Evolutionary conservation across 2,797 vertebrate species (phyloP), one percentile per base, ranked within the genome.

Genomic region (Sarcophilus harrisii): DNA sequence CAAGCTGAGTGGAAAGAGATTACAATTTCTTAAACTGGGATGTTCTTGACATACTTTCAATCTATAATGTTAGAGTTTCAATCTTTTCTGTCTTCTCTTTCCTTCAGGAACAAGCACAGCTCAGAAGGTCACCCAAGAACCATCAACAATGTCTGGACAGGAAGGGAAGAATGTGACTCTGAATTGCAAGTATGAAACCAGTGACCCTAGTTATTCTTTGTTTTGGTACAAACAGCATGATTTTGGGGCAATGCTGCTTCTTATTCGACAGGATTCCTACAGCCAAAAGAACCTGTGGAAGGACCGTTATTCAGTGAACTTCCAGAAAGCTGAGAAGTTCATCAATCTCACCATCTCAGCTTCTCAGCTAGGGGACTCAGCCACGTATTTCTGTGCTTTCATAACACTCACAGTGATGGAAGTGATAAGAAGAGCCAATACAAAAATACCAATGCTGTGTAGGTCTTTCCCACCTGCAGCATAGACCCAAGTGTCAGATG

Each of bases 151-250:
- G 58, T 93, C 54, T 57, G 91, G 24, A 11, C 49, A 92, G 92
- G 93, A 95, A 94, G 91, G 87, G 91, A 16, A 92, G 58, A 54
- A 1, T 11, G 38, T 95, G 27, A 94, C 96, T 87, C 62, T 97
- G 1, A 58, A 55, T 57, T 96, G 89, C 95, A 95, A 24, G 32
- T 97, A 96, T 49, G 49, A 73, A 13, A 95, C 81, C 12, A 89
- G 0, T 24, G 1, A 5, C 59, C 0, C 28, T 6, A 45, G 4
- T 87, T 93, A 95, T 58, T 0, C 59, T 57, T 54, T 96, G 11
- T 32, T 94, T 91, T 96, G 96, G 90, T 95, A 97, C 93, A 95
- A 96, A 93, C 95, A 92, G 3, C 57, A 13, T 92, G 32, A 59
- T 8, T 57, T 21, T 12, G n/a, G 91, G 21, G 32, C 92, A 10